Percentiles rank a stretch among this genome's conserved stretches.
These are phyloP conservation scores for Littorina saxatilis DNA, from an alignment of 1,140 invertebrate genomes.

Conservation along the genomic window DNA sequence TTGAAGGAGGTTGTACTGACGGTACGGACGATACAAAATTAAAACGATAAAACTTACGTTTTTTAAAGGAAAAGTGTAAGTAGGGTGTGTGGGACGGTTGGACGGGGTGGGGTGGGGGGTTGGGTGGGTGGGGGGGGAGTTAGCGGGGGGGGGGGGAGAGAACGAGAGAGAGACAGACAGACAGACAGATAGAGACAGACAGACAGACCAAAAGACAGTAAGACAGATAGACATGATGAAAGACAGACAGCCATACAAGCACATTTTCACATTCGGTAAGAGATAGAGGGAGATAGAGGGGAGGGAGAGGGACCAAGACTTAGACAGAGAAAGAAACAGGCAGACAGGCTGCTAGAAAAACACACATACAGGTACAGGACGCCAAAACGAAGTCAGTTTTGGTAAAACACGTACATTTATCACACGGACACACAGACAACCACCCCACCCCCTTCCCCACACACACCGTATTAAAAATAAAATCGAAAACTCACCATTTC, in stretches of 20 bases:
- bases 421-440: background rate
- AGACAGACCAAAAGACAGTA: background rate
- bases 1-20: too few species aligned
- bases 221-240: background rate
- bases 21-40: too few species aligned
- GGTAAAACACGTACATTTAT: background rate
- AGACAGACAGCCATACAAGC: background rate
- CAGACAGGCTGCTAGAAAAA: background rate
- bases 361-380: background rate
- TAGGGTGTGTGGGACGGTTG: background rate
- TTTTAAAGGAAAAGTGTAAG: background rate
- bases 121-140: background rate
- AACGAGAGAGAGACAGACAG: slow-evolving; percentile 25
- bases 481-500: background rate
- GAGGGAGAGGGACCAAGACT: too few species aligned
- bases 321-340: background rate
- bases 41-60: too few species aligned
- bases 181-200: slow-evolving; percentile 25
- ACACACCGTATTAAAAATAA: too few species aligned
- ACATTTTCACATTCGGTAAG: too few species aligned
- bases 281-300: background rate
- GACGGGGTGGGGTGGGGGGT: background rate
- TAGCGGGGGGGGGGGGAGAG: background rate
- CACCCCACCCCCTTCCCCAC: too few species aligned
- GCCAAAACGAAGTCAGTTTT: background rate